Evolutionary conservation across 1,140 invertebrate species (phyloP).

Genomic region (Lepidotrigona ventralis): DNA sequence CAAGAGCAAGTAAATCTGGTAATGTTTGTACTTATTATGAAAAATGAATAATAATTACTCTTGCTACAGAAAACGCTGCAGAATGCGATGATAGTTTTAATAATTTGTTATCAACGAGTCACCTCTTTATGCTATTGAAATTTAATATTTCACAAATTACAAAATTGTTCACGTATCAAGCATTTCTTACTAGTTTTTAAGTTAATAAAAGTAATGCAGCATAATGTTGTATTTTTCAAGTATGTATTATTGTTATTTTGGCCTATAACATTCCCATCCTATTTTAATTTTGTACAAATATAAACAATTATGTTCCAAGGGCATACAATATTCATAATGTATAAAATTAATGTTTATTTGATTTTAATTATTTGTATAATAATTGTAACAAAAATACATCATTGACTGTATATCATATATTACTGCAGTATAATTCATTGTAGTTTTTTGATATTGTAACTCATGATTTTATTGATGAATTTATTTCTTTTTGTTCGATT

Average conservation of each 20-base stretch:
- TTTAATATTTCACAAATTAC: constrained; percentile 36
- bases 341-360: neutral
- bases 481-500: neutral
- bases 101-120: constrained; percentile 41
- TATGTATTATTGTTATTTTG: constrained; percentile 44
- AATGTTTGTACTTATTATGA: constrained; percentile 45
- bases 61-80: constrained; percentile 16
- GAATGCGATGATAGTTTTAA: constrained; percentile 44
- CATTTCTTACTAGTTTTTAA: constrained; percentile 62
- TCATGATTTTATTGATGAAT: neutral
- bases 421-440: neutral
- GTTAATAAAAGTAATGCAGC: constrained; percentile 64
- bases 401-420: neutral
- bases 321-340: neutral
- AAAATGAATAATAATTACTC: constrained; percentile 19
- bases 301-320: neutral
- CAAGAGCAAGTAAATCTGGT: constrained; percentile 1
- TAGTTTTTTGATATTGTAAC: constrained; percentile 1
- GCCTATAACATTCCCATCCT: constrained; percentile 6
- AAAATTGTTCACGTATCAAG: constrained; percentile 46
- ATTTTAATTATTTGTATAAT: neutral
- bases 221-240: constrained; percentile 55
- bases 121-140: constrained; percentile 29
- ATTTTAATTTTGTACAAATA: constrained; percentile 9
- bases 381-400: constrained; percentile 29